Conservation (phyloP, 30 jellyfish, hydroid and myxozoan species). For the Aurelia sp. region DNA sequence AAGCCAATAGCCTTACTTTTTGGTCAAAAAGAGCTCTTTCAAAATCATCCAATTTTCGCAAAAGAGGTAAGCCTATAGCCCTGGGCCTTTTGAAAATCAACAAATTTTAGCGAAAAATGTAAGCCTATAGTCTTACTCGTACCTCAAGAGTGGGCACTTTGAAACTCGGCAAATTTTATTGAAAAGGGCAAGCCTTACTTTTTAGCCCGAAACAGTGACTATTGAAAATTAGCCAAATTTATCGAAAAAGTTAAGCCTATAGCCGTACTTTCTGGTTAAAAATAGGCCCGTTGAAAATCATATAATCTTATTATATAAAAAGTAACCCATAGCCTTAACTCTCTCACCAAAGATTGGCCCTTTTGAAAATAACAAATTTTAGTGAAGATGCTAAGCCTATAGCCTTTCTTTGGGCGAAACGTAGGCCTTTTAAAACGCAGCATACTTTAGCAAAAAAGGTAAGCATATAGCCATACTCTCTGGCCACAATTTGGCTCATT, state of each 20-base stretch:
- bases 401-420: neutral
- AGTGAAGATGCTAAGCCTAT: neutral
- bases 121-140: too few species aligned
- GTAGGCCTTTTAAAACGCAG: too few species aligned
- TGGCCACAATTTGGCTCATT: neutral
- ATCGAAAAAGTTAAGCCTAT: neutral
- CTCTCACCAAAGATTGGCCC: too few species aligned
- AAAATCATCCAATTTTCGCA: neutral
- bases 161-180: neutral
- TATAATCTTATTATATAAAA: too few species aligned
- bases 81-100: neutral
- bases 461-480: neutral
- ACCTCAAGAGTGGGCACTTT: neutral
- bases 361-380: too few species aligned
- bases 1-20: neutral
- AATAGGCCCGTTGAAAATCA: neutral
- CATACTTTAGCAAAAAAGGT: neutral
- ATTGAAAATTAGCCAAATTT: neutral
- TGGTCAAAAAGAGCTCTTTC: neutral
- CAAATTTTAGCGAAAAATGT: too few species aligned
- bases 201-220: neutral
- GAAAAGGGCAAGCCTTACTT: neutral
- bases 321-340: too few species aligned
- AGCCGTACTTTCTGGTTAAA: neutral
- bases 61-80: slow-evolving; percentile 10